Evolutionary conservation across 1,140 invertebrate species (phyloP), one percentile per base, ranked within the genome.

Genomic region (Drosophila lacteicornis): DNA sequence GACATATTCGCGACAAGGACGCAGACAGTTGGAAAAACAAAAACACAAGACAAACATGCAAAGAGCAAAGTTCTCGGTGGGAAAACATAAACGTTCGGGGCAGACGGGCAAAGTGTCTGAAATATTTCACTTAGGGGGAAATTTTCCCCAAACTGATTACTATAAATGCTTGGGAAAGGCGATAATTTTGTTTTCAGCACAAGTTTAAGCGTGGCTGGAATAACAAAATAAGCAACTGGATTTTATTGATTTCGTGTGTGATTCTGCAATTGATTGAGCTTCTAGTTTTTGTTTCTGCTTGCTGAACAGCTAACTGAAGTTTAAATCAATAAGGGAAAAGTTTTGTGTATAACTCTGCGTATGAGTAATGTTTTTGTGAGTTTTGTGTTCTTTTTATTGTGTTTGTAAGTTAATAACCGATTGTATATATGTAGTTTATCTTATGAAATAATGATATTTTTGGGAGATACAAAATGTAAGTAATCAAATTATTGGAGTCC

Each of bases 141-240:
- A 40, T 53, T 71, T 45, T 45, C 65, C 58, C 53, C 53, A 56
- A 50, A 63, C 67, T 79, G 77, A 83, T 84, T 80, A 73, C 73
- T 58, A 82, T 83, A 82, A 83, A 79, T 80, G 77, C 55, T 51
- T 55, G 38, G 76, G 62, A 66, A 80, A 80, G 65, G 82, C 77
- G 82, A 80, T 84, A 84, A 84, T 84, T 84, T 85, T 80, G 77
- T 74, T 83, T 76, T 82, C 56, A 67, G 80, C 65, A 83, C 36
- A 79, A 83, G 70, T 58, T 79, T 58, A 77, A 68, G 77, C 69
- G 51, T 82, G 80, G 63, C 63, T 43, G 45, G 80, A 66, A 82
- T 82, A 51, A 40, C 57, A 59, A 79, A 82, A 60, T 22, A 71
- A 45, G 69, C 45, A 42, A 47, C 53, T 36, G 43, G 63, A 25